Conservation (phyloP, 2,797 vertebrate genomes). For the Xiphophorus birchmanni region DNA sequence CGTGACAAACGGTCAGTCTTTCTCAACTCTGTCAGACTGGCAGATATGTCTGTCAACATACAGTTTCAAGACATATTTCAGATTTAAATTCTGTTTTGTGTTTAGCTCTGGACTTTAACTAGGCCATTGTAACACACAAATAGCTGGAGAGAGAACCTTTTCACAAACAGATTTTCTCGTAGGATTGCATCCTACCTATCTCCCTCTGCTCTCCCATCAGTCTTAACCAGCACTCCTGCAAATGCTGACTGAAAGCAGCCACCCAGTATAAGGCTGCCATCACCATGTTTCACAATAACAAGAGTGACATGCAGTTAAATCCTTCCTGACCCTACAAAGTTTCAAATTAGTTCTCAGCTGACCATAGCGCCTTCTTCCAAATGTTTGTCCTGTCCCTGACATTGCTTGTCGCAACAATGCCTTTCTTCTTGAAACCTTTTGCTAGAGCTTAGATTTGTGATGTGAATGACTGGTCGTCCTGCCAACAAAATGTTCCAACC, state of each 20-base stretch:
- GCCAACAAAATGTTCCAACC: neutral
- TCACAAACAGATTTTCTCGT: neutral
- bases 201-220: too few species aligned
- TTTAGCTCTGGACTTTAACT: neutral
- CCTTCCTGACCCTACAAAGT: neutral
- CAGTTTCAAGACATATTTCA: neutral
- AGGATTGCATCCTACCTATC: neutral
- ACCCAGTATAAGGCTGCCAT: neutral
- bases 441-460: neutral
- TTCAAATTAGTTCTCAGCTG: neutral
- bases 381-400: neutral
- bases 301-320: neutral
- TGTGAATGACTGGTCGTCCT: neutral
- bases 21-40: neutral
- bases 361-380: neutral
- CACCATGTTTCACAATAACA: neutral
- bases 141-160: neutral
- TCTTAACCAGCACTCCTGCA: neutral
- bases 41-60: neutral
- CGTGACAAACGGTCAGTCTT: too few species aligned
- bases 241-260: neutral
- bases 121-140: neutral
- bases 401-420: neutral
- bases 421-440: neutral
- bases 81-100: neutral